Conservation (phyloP, 2,797 vertebrate species). For the Lindbergichthys nudifrons region DNA sequence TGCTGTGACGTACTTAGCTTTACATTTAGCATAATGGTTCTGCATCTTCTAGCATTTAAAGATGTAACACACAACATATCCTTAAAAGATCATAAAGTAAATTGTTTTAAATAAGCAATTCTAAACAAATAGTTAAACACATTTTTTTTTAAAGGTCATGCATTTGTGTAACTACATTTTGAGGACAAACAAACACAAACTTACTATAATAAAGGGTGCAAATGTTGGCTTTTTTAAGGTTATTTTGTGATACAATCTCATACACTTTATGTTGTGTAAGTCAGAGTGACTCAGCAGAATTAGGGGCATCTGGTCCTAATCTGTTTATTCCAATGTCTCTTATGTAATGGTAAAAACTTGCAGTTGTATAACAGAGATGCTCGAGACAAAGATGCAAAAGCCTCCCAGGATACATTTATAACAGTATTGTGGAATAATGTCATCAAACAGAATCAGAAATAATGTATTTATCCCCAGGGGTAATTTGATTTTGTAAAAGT, state of each 20-base stretch:
- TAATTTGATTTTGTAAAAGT: no score
- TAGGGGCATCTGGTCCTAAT: conserved; percentile 44
- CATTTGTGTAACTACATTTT: background rate
- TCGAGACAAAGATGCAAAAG: background rate
- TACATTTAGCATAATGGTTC: background rate
- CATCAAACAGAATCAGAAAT: no score
- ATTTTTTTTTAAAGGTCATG: background rate
- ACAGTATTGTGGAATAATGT: background rate
- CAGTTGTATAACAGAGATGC: conserved; percentile 34
- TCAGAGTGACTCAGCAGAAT: conserved; percentile 75
- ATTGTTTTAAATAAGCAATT: background rate
- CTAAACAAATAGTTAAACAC: background rate
- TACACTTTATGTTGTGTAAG: background rate
- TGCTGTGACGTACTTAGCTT: background rate
- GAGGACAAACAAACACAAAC: background rate
- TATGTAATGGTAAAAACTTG: conserved; percentile 31
- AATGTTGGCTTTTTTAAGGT: background rate
- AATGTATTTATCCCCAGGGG: no score
- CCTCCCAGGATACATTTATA: conserved; percentile 2
- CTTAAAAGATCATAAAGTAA: background rate
- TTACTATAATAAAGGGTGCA: background rate
- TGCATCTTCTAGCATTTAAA: background rate
- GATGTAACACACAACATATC: background rate
- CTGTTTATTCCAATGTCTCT: conserved; percentile 56
- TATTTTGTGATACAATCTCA: background rate